A percentile compares a stretch with the other conserved stretches of the same genome.
Conservation (phyloP, 2,888 invertebrate species). For the Empis stercorea region DNA sequence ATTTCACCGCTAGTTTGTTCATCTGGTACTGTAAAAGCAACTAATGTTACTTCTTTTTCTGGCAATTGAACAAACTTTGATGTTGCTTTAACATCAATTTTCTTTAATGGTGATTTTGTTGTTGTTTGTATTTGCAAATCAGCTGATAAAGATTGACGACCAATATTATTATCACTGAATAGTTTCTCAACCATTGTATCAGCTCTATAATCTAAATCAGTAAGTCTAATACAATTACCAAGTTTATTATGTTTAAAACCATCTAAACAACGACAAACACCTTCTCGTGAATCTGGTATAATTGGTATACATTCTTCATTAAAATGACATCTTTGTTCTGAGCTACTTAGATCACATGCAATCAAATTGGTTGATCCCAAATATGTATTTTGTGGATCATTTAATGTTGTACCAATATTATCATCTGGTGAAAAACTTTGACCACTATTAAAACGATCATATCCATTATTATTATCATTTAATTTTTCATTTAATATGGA, state of each 20-base stretch:
- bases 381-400: slow-evolving; percentile 38
- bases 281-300: slow-evolving; percentile 44
- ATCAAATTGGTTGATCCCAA: slow-evolving; percentile 35
- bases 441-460: slow-evolving; percentile 18
- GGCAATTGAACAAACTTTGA: slow-evolving; percentile 72
- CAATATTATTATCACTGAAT: slow-evolving; percentile 4
- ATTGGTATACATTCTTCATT: slow-evolving; percentile 57
- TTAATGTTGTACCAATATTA: slow-evolving; percentile 34
- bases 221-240: slow-evolving; percentile 29
- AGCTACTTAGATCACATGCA: slow-evolving; percentile 45
- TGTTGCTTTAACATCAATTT: slow-evolving; percentile 57
- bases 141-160: background rate
- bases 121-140: slow-evolving; percentile 14
- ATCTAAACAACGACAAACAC: slow-evolving; percentile 57
- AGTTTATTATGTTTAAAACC: slow-evolving; percentile 44
- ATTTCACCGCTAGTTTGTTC: slow-evolving; percentile 56
- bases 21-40: slow-evolving; percentile 68
- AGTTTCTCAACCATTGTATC: slow-evolving; percentile 18
- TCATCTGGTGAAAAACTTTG: slow-evolving; percentile 21
- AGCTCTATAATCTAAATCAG: slow-evolving; percentile 20
- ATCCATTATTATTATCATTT: slow-evolving; percentile 13
- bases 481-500: slow-evolving; percentile 19
- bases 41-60: slow-evolving; percentile 69
- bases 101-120: slow-evolving; percentile 41
- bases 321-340: slow-evolving; percentile 27